Conservation (phyloP, 2,888 invertebrate species). For the Trimorus sp. region DNA sequence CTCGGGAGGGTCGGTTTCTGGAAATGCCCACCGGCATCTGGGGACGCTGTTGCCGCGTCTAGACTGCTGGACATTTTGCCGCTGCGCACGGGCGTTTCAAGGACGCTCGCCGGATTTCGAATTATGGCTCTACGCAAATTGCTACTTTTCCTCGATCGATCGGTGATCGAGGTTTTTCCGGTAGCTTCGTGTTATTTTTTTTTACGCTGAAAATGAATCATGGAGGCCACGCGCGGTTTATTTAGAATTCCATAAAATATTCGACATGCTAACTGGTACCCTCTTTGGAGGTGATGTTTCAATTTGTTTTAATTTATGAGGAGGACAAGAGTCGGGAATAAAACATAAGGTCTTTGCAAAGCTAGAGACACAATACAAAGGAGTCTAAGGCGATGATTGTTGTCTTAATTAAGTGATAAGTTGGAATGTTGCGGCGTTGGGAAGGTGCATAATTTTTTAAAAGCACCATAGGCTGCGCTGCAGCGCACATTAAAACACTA, state of each 20-base stretch:
- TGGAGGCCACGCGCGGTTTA: slow-evolving; percentile 42
- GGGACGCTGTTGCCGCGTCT: too few species aligned
- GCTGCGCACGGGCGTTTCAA: too few species aligned
- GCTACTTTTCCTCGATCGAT: too few species aligned
- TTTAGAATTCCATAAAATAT: slow-evolving; percentile 63
- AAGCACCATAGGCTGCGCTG: not conserved
- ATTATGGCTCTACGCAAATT: too few species aligned
- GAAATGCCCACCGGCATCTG: too few species aligned
- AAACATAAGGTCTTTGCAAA: slow-evolving; percentile 44
- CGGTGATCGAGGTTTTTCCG: slow-evolving; percentile 17
- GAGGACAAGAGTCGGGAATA: slow-evolving; percentile 51
- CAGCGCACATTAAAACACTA: slow-evolving; percentile 34
- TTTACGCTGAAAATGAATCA: slow-evolving; percentile 28
- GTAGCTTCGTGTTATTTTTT: slow-evolving; percentile 3
- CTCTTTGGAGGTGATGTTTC: slow-evolving; percentile 56
- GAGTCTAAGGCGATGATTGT: slow-evolving; percentile 42
- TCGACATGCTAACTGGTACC: slow-evolving; percentile 45
- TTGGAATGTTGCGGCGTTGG: too few species aligned
- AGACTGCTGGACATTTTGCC: too few species aligned
- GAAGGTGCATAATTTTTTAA: too few species aligned
- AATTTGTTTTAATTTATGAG: slow-evolving; percentile 57
- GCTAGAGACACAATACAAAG: slow-evolving; percentile 30
- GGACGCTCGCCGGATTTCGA: too few species aligned
- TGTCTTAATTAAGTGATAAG: slow-evolving; percentile 32
- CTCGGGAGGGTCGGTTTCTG: too few species aligned